Percentiles rank a stretch among this genome's conserved stretches.
These are phyloP conservation scores for Ictidomys tridecemlineatus DNA, from an alignment of 2,113 vertebrate genomes.

Conservation along the genomic window DNA sequence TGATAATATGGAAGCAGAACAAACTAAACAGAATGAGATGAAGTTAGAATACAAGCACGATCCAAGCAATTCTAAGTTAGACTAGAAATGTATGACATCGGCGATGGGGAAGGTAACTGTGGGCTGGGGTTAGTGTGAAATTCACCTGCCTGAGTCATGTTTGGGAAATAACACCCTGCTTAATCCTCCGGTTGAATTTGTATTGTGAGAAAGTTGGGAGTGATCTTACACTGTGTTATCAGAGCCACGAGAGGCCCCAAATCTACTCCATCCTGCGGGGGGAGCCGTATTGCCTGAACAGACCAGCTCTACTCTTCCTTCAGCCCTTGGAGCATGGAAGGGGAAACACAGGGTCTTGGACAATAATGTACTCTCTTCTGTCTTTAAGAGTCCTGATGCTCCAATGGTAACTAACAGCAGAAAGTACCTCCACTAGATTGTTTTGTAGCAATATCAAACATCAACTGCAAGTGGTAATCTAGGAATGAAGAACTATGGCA, in stretches of 20 bases:
- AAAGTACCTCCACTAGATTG: not conserved
- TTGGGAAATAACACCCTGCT: not conserved
- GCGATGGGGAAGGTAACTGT: not conserved
- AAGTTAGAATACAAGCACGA: not conserved
- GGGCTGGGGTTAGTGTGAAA: not conserved
- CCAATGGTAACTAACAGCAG: not conserved
- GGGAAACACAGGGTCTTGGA: not conserved
- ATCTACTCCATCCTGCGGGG: constrained; percentile 34
- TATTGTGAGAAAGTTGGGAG: not conserved
- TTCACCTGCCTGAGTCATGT: not conserved
- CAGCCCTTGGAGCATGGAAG: not conserved
- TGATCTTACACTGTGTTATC: not conserved
- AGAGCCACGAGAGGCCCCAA: not conserved
- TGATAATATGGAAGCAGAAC: not conserved
- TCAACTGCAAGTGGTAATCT: not conserved
- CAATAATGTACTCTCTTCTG: not conserved
- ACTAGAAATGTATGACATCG: not conserved
- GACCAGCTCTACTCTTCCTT: not conserved
- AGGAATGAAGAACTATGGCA: not conserved
- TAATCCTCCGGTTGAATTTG: not conserved
- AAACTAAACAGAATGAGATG: not conserved
- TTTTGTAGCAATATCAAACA: not conserved
- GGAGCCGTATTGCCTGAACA: not conserved
- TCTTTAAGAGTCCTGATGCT: not conserved
- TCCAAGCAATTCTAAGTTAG: not conserved